Conservation (phyloP, 2,888 invertebrate genomes). For the Stenoptilia bipunctidactyla region DNA sequence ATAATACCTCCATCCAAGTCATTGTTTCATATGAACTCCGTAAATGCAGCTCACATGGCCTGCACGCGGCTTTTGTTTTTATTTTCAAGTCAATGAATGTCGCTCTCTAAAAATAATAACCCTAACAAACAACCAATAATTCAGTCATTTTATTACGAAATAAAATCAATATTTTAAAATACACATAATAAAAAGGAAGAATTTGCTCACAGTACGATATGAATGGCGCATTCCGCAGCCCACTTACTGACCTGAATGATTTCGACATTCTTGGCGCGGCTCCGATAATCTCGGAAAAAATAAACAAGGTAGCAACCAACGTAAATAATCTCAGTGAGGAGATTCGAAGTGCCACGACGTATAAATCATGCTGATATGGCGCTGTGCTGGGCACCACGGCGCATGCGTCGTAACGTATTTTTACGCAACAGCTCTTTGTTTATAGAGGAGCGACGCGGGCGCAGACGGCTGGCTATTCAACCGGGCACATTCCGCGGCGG, state of each 20-base stretch:
- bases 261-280: conserved; percentile 68
- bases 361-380: conserved; percentile 49
- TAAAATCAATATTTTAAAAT: too few relatives aligned
- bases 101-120: too few relatives aligned
- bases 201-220: conserved; percentile 28
- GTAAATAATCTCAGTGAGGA: conserved; percentile 43
- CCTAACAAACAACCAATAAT: too few relatives aligned
- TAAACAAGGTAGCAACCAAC: conserved; percentile 47
- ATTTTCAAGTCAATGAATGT: too few relatives aligned
- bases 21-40: too few relatives aligned
- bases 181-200: too few relatives aligned
- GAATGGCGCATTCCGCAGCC: conserved; percentile 67
- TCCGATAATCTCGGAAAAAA: conserved; percentile 61
- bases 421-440: conserved; percentile 65
- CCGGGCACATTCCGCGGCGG: conserved; percentile 65
- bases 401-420: conserved; percentile 51
- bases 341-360: conserved; percentile 33
- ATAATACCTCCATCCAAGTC: too few relatives aligned
- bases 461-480: conserved; percentile 66
- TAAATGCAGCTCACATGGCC: too few relatives aligned
- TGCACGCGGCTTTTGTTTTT: too few relatives aligned
- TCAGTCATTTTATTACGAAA: too few relatives aligned
- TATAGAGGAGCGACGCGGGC: conserved; percentile 44
- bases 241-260: conserved; percentile 70
- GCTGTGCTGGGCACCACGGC: conserved; percentile 4